These are phyloP conservation scores for Tor tambroides DNA, from an alignment of 2,113 vertebrate genomes.

Conservation along the genomic window DNA sequence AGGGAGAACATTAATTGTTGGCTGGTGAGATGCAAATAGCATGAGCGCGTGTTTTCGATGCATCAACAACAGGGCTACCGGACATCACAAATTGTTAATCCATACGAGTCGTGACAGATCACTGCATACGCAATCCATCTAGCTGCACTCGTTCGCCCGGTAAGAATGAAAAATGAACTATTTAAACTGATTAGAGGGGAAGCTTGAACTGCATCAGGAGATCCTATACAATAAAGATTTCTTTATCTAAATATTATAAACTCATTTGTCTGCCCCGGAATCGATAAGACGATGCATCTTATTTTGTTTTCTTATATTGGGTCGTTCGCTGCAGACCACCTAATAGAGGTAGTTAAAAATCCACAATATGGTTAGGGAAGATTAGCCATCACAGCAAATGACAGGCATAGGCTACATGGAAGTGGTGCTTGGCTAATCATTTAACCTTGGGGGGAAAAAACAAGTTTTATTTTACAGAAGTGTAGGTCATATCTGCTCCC, in stretches of 20 bases:
- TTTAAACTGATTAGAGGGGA: conserved; percentile 85
- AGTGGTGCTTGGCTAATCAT: conserved; percentile 57
- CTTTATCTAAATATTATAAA: conserved; percentile 91
- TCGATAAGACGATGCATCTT: conserved; percentile 86
- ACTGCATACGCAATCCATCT: conserved; percentile 83
- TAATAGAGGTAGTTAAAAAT: conserved; percentile 62
- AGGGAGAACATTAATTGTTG: conserved; percentile 47
- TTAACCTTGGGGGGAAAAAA: conserved; percentile 57
- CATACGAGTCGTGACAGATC: conserved; percentile 83
- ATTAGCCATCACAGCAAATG: conserved; percentile 59
- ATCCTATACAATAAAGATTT: conserved; percentile 86
- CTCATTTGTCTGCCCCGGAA: conserved; percentile 84
- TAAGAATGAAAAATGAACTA: conserved; percentile 86
- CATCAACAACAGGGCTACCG: conserved; percentile 55
- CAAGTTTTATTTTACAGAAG: conserved; percentile 50
- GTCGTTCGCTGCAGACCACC: conserved; percentile 48
- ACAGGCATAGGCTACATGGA: conserved; percentile 51
- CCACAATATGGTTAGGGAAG: conserved; percentile 61
- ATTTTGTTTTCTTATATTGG: conserved; percentile 62
- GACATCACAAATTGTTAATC: conserved; percentile 85
- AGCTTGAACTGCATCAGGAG: conserved; percentile 78
- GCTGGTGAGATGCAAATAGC: conserved; percentile 48
- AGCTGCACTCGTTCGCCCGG: conserved; percentile 79
- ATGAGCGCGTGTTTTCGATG: conserved; percentile 47
- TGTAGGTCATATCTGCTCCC: conserved; percentile 51